Evolutionary conservation across 1,140 invertebrate genomes (phyloP).

Genomic region (Zaprionus vittiger): DNA sequence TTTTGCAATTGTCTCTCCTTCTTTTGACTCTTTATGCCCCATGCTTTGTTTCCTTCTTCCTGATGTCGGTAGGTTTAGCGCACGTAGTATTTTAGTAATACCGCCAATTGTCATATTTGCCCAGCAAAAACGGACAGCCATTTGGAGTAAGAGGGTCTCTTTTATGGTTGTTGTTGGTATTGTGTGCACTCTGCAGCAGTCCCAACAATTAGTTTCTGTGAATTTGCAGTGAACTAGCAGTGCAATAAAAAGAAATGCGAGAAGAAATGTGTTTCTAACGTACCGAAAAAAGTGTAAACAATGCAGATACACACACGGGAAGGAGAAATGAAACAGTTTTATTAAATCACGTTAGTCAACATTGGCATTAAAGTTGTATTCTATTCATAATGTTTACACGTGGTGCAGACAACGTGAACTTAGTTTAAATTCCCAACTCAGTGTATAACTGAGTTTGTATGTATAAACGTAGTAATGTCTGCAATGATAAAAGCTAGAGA

Average conservation of each 20-base stretch:
- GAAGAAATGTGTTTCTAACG: slow-evolving; percentile 6
- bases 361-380: not conserved
- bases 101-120: slow-evolving; percentile 78
- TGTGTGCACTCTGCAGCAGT: not conserved
- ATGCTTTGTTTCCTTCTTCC: not conserved
- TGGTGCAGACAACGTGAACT: not conserved
- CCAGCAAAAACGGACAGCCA: slow-evolving; percentile 54
- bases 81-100: slow-evolving; percentile 75
- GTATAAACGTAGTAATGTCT: not conserved
- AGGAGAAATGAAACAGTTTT: not conserved
- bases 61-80: slow-evolving; percentile 76
- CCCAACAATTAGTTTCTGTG: slow-evolving; percentile 43
- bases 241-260: slow-evolving; percentile 38
- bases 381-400: not conserved
- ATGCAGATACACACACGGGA: not conserved
- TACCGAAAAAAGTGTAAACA: slow-evolving; percentile 5
- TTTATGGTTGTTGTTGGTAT: not conserved
- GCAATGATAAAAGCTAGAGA: not conserved
- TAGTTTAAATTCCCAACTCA: not conserved
- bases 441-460: too few relatives aligned
- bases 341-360: not conserved
- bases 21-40: not conserved
- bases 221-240: slow-evolving; percentile 38
- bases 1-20: slow-evolving; percentile 27
- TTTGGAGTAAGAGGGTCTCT: not conserved